Evolutionary conservation across 2,888 invertebrate species (phyloP).

Genomic region (Aphelenchoides bicaudatus): DNA sequence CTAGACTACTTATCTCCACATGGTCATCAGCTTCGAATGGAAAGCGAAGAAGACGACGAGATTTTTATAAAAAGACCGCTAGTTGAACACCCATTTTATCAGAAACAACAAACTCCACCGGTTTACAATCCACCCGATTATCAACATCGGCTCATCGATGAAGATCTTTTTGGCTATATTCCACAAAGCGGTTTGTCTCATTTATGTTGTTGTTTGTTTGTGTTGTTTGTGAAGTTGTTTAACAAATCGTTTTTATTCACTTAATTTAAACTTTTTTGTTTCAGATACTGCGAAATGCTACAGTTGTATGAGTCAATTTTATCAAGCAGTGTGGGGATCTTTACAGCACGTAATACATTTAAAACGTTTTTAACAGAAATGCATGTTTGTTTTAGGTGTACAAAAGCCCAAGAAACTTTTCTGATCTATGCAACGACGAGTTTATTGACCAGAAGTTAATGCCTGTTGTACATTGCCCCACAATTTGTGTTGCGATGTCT

Average conservation of each 20-base stretch:
- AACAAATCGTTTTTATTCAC: neutral
- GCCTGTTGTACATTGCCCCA: slow-evolving; percentile 49
- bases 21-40: neutral
- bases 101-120: neutral
- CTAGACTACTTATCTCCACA: slow-evolving; percentile 1
- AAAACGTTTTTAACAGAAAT: too few species aligned
- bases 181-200: slow-evolving; percentile 11
- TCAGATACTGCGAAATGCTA: slow-evolving; percentile 56
- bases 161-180: slow-evolving; percentile 1
- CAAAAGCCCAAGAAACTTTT: slow-evolving; percentile 55
- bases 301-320: slow-evolving; percentile 58
- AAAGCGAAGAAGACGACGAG: neutral
- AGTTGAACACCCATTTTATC: slow-evolving; percentile 2
- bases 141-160: neutral
- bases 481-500: slow-evolving; percentile 52
- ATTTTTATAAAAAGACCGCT: slow-evolving; percentile 9
- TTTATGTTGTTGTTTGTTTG: neutral
- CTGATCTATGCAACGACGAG: slow-evolving; percentile 43
- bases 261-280: slow-evolving; percentile 23
- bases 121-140: neutral
- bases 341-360: too few species aligned
- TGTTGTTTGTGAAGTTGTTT: neutral
- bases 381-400: slow-evolving; percentile 50
- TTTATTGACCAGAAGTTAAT: slow-evolving; percentile 26
- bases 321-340: slow-evolving; percentile 55